These are phyloP conservation scores for Chamaetylas fuelleborni DNA, from an alignment of 2,113 vertebrate genomes.

Conservation along the genomic window DNA sequence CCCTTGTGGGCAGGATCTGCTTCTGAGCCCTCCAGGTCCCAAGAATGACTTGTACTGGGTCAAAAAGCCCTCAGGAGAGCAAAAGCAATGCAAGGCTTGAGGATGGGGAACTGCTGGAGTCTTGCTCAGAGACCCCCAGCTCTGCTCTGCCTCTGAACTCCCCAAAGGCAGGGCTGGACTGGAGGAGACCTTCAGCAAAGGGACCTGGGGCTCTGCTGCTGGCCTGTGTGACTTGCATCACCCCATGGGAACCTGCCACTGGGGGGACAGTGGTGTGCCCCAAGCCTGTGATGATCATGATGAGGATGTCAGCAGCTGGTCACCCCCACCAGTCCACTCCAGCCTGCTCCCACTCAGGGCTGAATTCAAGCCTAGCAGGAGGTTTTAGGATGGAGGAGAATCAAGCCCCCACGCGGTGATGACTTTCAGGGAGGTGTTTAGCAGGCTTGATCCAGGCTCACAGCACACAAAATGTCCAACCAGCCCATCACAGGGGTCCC, in stretches of 20 bases:
- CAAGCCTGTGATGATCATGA: neutral
- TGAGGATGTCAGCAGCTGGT: neutral
- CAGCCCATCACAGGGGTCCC: neutral
- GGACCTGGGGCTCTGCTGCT: neutral
- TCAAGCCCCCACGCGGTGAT: rapidly evolving
- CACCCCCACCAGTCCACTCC: neutral
- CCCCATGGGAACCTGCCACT: rapidly evolving
- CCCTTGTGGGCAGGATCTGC: neutral
- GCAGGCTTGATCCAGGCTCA: neutral
- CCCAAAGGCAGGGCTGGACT: neutral
- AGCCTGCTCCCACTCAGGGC: neutral
- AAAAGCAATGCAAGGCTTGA: neutral
- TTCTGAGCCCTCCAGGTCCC: neutral
- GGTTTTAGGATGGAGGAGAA: neutral
- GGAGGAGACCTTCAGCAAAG: neutral
- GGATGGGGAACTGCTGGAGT: neutral
- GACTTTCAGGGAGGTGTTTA: neutral
- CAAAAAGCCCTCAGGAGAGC: neutral
- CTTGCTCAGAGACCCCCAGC: rapidly evolving
- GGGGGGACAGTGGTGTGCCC: neutral
- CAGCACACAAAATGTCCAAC: neutral
- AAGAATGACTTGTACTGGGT: neutral
- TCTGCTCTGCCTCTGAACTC: neutral
- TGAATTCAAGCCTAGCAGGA: neutral
- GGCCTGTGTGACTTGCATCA: neutral